These are phyloP conservation scores for Nephotettix cincticeps DNA, from an alignment of 1,140 invertebrate species.

Conservation along the genomic window DNA sequence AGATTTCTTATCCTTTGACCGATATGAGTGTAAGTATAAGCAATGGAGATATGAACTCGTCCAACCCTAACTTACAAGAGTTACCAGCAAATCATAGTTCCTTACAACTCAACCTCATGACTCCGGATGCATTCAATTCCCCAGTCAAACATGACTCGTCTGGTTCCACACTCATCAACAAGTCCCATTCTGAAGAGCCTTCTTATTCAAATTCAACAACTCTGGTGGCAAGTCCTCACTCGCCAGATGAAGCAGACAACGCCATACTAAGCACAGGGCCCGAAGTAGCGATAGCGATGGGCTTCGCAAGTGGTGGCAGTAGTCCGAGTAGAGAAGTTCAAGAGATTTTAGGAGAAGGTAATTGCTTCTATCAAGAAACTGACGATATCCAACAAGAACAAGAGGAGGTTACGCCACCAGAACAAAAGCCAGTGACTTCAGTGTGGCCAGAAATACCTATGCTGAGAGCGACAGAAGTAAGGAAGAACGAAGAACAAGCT, in stretches of 20 bases:
- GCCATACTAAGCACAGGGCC: background rate
- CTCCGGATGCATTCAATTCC: slow-evolving; percentile 84
- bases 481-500: slow-evolving; percentile 38
- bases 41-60: background rate
- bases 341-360: slow-evolving; percentile 54
- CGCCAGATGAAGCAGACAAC: background rate
- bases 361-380: slow-evolving; percentile 19
- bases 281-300: background rate
- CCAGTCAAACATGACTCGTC: slow-evolving; percentile 41
- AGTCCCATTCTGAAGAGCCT: background rate
- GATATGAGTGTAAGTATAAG: background rate
- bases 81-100: slow-evolving; percentile 22
- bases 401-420: slow-evolving; percentile 27
- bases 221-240: slow-evolving; percentile 6
- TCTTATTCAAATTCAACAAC: slow-evolving; percentile 1
- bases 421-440: slow-evolving; percentile 36
- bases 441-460: slow-evolving; percentile 52
- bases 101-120: slow-evolving; percentile 65
- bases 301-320: slow-evolving; percentile 64
- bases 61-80: background rate
- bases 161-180: background rate
- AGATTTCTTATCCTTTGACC: background rate
- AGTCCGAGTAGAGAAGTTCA: slow-evolving; percentile 85
- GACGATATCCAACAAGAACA: slow-evolving; percentile 4
- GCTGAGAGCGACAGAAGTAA: slow-evolving; percentile 48